Evolutionary conservation across 2,797 vertebrate genomes (phyloP), one percentile per base, ranked within the genome.

Genomic region (Ptychadena robeensis): DNA sequence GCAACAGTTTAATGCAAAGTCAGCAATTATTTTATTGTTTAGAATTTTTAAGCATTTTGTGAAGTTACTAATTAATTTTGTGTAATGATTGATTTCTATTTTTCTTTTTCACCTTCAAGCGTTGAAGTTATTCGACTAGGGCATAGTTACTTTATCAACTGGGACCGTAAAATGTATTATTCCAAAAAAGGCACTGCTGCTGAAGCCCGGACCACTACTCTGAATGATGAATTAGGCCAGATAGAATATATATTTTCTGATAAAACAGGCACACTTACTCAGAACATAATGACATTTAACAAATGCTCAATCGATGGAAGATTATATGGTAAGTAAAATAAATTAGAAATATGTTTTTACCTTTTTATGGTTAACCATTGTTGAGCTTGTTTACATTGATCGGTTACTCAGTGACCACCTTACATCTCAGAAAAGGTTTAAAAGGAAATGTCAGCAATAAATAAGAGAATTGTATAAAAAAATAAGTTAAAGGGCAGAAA

Each of bases 261-360:
- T 84, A 93, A 95, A 91, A 94, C 92, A 1, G 92, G 91, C 30
- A 93, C 92, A 7, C 91, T 93, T 37, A 94, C 92, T 35, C 91
- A 95, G 82, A 95, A 95, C 84, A 91, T 94, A 80, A 92, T 93
- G 91, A 87, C 90, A 79, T 94, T 94, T 74, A 92, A 92, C 86
- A 93, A 92, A 82, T 93, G 91, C 79, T 95, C 91, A 77, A 92
- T 94, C 73, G 91, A 91, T 77, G 92, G 94, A 4, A 92, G 82
- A 77, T 88, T 88, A 57, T 91, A 92, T 15, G 93, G 93, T 91
- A 88, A 87, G 89, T 72, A 59, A 28, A 31, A 14, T 48, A 63
- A 22, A n/a, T n/a, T n/a, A n/a, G n/a, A 30, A 3, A 35, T 35
- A 35, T 35, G 34, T 9, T 9, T 9, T 9, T 9, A 35, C 34